Evolutionary conservation across 2,888 invertebrate genomes (phyloP), one percentile per base, ranked within the genome.

Genomic region (Cantharis rustica): DNA sequence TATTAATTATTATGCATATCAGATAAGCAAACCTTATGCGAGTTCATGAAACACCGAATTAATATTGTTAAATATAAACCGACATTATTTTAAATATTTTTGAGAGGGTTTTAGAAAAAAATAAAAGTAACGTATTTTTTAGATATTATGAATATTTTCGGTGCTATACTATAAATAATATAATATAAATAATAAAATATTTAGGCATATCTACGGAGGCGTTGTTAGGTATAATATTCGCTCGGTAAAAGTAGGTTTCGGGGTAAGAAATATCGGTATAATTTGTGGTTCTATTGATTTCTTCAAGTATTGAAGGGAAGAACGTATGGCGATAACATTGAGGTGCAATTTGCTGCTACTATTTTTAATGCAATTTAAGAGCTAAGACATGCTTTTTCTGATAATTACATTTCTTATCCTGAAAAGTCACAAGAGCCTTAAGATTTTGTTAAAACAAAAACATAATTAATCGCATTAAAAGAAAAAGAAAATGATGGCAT

Each of bases 361-460:
- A 75, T 75, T 78, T 74, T 72, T 75, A 20, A 74, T 68, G 63
- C 75, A 73, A 77, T 79, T 77, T 76, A 72, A 76, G 76, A 69
- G 75, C 68, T 72, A 75, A 71, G 76, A 69, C 72, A 76, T 61
- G 74, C 76, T 79, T 79, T 76, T 79, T 78, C 74, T 78, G 27
- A 77, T 79, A 79, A 79, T 79, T 79, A 78, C 76, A 79, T 76
- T 77, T 66, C n/a, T 47, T 47, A n/a, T n/a, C n/a, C 47, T 2
- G n/a, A 47, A 7, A 47, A 47, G n/a, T 47, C n/a, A 47, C n/a
- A 47, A 47, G 2, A 9, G 47, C 7, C 47, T 7, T 47, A 47
- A n/a, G 47, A 47, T 47, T 47, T 47, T 47, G 47, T 47, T 47
- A 47, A 47, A 47, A 47, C 47, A 47, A 47, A 47, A 47, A 47